Conservation (phyloP, 2,113 vertebrate species). For the Nestor notabilis region DNA sequence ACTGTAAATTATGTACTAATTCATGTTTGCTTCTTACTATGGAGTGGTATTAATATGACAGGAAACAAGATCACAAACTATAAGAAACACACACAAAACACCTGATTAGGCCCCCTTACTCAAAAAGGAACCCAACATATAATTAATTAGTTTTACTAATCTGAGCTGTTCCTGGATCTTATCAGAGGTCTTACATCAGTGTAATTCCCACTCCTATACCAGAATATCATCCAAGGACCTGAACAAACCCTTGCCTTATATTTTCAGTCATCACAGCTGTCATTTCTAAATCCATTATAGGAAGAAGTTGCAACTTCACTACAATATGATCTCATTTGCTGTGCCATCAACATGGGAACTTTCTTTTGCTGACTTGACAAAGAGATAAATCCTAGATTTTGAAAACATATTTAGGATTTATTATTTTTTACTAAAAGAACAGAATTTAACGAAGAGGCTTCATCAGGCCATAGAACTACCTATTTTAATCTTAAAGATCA, state of each 20-base stretch:
- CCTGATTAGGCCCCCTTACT: not conserved
- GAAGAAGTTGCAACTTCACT: not conserved
- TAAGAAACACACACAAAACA: constrained; percentile 1
- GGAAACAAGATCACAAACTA: constrained; percentile 7
- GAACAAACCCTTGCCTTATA: not conserved
- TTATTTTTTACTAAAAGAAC: not conserved
- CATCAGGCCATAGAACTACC: not conserved
- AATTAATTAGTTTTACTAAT: not conserved
- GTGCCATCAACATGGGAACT: not conserved
- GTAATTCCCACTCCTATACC: not conserved
- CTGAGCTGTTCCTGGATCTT: not conserved
- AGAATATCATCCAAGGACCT: not conserved
- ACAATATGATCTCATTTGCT: not conserved
- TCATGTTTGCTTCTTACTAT: not conserved
- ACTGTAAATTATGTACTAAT: not conserved
- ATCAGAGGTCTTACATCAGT: not conserved
- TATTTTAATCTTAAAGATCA: not conserved
- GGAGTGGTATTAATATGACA: not conserved
- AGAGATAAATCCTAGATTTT: not conserved
- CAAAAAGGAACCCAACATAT: not conserved
- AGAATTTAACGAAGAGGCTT: not conserved
- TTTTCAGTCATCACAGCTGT: not conserved
- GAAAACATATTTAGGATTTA: not conserved
- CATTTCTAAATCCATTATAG: not conserved
- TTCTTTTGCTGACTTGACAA: not conserved